A percentile compares a stretch with the other conserved stretches of the same genome.
Evolutionary conservation across 2,888 invertebrate species (phyloP).

Genomic region (Pelosia muscerda): DNA sequence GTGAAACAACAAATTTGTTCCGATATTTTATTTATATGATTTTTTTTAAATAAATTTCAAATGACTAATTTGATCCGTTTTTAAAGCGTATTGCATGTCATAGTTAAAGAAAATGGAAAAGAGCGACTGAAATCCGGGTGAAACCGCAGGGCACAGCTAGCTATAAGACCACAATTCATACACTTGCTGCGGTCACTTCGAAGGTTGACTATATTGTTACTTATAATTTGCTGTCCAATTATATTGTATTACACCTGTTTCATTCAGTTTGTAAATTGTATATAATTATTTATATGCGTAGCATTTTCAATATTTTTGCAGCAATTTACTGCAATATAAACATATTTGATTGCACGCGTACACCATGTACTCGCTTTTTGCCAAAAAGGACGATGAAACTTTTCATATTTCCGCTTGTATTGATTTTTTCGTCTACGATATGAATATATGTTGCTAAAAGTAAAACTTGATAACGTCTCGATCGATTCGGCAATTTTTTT

Average conservation of each 20-base stretch:
- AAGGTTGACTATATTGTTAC: conserved; percentile 31
- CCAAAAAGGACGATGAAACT: neutral
- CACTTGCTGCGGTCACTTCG: conserved; percentile 1
- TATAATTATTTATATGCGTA: conserved; percentile 14
- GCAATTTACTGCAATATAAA: conserved; percentile 5
- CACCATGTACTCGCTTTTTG: neutral
- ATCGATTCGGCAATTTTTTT: too few relatives aligned
- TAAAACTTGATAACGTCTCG: too few relatives aligned
- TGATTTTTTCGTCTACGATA: too few relatives aligned
- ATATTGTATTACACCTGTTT: conserved; percentile 33
- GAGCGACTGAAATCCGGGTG: too few relatives aligned
- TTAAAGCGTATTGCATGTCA: too few relatives aligned
- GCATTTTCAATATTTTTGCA: conserved; percentile 10
- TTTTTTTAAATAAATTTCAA: too few relatives aligned
- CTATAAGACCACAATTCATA: neutral
- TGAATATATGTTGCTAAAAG: too few relatives aligned
- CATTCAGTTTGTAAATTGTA: conserved; percentile 16
- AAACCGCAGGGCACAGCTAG: too few relatives aligned
- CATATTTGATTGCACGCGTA: neutral
- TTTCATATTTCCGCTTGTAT: neutral
- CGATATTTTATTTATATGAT: too few relatives aligned
- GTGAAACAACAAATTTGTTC: neutral
- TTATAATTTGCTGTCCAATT: conserved; percentile 28
- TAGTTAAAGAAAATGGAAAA: too few relatives aligned
- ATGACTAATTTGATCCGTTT: too few relatives aligned